Percentiles rank a stretch among this genome's conserved stretches.
Conservation (phyloP, 2,113 vertebrate genomes). For the Cichladusa arquata region DNA sequence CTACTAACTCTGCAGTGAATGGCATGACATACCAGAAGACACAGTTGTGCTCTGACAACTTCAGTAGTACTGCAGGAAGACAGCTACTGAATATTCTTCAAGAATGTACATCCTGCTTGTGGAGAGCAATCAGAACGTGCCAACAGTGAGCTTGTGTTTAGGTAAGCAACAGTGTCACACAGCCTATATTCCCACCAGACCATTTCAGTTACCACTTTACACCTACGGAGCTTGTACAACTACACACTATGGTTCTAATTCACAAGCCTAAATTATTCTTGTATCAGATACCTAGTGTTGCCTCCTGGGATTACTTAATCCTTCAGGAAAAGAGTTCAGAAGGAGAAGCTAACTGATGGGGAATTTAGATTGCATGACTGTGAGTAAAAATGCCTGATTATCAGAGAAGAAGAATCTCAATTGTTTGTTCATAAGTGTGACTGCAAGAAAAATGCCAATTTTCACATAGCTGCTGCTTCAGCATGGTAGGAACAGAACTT, state of each 20-base stretch:
- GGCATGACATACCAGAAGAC: not conserved
- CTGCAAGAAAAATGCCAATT: not conserved
- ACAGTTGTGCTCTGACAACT: not conserved
- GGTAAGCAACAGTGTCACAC: not conserved
- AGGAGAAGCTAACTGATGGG: not conserved
- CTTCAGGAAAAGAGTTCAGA: not conserved
- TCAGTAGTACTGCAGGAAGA: not conserved
- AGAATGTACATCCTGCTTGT: accelerated
- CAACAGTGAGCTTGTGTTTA: not conserved
- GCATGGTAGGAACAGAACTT: not conserved
- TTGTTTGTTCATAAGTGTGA: not conserved
- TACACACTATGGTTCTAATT: not conserved
- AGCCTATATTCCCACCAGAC: not conserved
- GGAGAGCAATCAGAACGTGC: not conserved
- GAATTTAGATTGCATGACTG: not conserved
- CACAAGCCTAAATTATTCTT: not conserved
- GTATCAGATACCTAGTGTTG: not conserved
- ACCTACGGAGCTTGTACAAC: not conserved
- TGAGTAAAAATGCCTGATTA: not conserved
- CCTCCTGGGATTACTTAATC: not conserved
- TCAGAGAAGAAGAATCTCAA: not conserved
- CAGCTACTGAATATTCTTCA: not conserved
- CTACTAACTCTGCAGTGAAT: not conserved
- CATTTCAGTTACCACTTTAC: not conserved
- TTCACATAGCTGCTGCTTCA: not conserved